These are phyloP conservation scores for Hepsetus odoe DNA, from an alignment of 2,113 vertebrate species.

Conservation along the genomic window DNA sequence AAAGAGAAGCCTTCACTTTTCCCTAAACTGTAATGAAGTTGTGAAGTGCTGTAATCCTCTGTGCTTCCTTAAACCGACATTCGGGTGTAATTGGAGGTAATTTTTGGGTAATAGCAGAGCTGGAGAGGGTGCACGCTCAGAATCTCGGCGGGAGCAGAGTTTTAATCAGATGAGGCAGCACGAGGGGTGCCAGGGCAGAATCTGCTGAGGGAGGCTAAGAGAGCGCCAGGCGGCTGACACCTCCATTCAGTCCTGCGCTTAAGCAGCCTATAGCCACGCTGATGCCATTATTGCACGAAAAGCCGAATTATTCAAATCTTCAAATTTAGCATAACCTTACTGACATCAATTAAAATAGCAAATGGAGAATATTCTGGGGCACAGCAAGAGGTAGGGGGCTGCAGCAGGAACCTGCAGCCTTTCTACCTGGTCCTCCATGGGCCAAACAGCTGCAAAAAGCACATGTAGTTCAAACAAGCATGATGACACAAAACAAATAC, in stretches of 20 bases:
- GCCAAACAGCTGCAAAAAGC: conserved; percentile 42
- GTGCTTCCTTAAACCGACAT: conserved; percentile 35
- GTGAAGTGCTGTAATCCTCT: conserved; percentile 46
- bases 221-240: conserved; percentile 58
- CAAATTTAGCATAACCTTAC: conserved; percentile 80
- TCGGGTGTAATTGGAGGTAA: conserved; percentile 53
- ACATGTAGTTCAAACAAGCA: conserved; percentile 36
- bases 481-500: conserved; percentile 39
- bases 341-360: conserved; percentile 80
- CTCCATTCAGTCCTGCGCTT: conserved; percentile 61
- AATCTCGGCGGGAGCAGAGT: conserved; percentile 55
- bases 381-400: conserved; percentile 69
- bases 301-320: conserved; percentile 71
- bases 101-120: conserved; percentile 52
- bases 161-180: conserved; percentile 59
- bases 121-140: conserved; percentile 46
- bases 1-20: not conserved
- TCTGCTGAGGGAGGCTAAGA: conserved; percentile 46
- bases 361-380: conserved; percentile 73
- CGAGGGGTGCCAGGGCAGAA: conserved; percentile 42
- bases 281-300: conserved; percentile 63
- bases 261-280: conserved; percentile 61
- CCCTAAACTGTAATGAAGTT: conserved; percentile 35
- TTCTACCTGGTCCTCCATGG: not conserved
- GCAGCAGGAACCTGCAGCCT: not conserved